These are phyloP conservation scores for Coleophora flavipennella DNA, from an alignment of 2,888 invertebrate species.

Conservation along the genomic window DNA sequence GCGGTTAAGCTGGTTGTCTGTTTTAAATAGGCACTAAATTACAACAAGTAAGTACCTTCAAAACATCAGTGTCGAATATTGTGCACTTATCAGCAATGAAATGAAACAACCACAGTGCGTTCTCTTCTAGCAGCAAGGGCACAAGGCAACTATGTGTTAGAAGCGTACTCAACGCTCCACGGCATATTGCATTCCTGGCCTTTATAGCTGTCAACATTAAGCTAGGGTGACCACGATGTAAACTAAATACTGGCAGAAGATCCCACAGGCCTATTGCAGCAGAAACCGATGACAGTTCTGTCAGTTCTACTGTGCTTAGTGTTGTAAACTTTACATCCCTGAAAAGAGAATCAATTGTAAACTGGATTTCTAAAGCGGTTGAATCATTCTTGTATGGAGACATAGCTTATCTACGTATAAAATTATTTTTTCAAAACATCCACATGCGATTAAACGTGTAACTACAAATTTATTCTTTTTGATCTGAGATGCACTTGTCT, in stretches of 20 bases:
- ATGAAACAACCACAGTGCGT: slow-evolving; percentile 62
- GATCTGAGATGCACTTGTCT: too few relatives aligned
- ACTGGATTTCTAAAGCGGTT: too few relatives aligned
- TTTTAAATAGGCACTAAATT: too few relatives aligned
- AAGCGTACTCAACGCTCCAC: slow-evolving; percentile 45
- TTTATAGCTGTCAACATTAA: slow-evolving; percentile 43
- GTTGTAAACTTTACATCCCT: slow-evolving; percentile 50
- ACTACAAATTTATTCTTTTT: too few relatives aligned
- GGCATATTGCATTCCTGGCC: slow-evolving; percentile 37
- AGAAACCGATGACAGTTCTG: slow-evolving; percentile 44
- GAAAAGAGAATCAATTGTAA: slow-evolving; percentile 11
- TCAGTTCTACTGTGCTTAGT: slow-evolving; percentile 34
- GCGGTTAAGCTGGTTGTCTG: too few relatives aligned
- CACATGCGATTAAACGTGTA: too few relatives aligned
- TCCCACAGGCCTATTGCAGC: slow-evolving; percentile 65
- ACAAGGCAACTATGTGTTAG: slow-evolving; percentile 41
- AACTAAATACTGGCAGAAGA: slow-evolving; percentile 47
- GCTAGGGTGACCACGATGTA: slow-evolving; percentile 45
- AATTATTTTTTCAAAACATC: too few relatives aligned
- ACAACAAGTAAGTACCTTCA: slow-evolving; percentile 55
- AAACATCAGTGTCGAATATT: slow-evolving; percentile 62
- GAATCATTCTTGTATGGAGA: too few relatives aligned
- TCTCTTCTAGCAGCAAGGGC: slow-evolving; percentile 50
- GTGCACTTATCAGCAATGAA: slow-evolving; percentile 66
- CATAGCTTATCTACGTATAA: too few relatives aligned